Evolutionary conservation across 2,888 invertebrate species (phyloP).

Genomic region (Lycophotia porphyrea): DNA sequence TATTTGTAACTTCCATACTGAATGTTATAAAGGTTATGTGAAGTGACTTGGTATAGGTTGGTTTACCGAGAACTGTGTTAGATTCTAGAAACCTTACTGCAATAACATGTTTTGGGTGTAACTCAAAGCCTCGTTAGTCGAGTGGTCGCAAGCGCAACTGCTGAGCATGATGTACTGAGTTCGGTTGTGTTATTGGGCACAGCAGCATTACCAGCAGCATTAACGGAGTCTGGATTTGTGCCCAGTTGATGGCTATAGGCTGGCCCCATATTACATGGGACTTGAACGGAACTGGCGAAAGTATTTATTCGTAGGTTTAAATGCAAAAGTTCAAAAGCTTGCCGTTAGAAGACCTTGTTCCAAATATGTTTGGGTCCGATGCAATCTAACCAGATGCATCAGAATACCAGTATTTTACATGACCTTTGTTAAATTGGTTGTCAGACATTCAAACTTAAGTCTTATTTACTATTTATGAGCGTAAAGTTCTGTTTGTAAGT

Average conservation of each 20-base stretch:
- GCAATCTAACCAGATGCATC: neutral
- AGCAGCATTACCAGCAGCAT: no score
- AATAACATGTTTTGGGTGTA: neutral
- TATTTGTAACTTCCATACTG: conserved; percentile 24
- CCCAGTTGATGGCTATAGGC: no score
- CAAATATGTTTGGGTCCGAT: neutral
- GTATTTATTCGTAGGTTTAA: no score
- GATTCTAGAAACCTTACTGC: neutral
- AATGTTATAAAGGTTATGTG: conserved; percentile 12
- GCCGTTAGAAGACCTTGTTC: no score
- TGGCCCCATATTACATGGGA: no score
- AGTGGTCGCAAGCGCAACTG: no score
- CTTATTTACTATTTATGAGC: neutral
- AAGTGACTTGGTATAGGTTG: neutral
- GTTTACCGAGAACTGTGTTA: neutral
- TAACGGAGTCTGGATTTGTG: no score
- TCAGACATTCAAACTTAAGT: neutral
- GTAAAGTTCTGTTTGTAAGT: conserved; percentile 6
- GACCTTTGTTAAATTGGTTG: neutral
- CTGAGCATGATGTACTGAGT: no score
- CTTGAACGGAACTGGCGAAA: no score
- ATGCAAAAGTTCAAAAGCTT: no score
- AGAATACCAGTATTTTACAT: neutral
- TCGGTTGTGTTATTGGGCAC: no score
- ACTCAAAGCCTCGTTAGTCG: neutral